phyloP scores from a whole-genome alignment of 2,113 vertebrate species.

The Microcebus murinus region DNA sequence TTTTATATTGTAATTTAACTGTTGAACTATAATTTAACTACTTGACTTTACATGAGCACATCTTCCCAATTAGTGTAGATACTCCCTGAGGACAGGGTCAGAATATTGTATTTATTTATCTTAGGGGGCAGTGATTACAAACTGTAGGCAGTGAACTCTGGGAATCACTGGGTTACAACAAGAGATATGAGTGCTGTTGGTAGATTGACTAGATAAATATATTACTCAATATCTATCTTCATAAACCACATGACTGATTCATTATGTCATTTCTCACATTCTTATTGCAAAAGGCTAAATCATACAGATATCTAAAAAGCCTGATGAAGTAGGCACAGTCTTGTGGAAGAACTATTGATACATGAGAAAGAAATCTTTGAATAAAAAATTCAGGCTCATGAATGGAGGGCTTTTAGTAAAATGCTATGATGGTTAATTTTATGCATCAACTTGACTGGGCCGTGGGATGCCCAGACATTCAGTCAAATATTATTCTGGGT shows the following conservation, averaged over 20 bases:
- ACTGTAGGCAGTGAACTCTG: not conserved
- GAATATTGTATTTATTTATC: not conserved
- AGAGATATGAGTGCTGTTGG: not conserved
- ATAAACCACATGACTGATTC: not conserved
- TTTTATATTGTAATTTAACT: conserved; percentile 30
- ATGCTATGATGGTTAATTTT: not conserved
- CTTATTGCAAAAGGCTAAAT: conserved; percentile 37
- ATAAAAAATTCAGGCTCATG: not conserved
- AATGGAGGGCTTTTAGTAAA: not conserved
- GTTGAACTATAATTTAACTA: not conserved
- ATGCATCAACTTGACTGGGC: not conserved
- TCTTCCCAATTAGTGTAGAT: not conserved
- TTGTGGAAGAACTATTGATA: not conserved
- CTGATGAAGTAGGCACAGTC: not conserved
- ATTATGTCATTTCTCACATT: conserved; percentile 6
- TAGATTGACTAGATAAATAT: not conserved
- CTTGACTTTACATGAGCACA: not conserved
- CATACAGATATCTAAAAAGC: not conserved
- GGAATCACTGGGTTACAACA: not conserved
- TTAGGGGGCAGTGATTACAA: not conserved
- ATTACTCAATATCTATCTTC: not conserved
- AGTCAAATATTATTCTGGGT: not conserved
- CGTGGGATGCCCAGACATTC: not conserved
- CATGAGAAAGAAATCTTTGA: not conserved
- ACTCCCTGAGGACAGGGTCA: not conserved